These are phyloP conservation scores for Halcyon malimbica DNA, from an alignment of 2,113 vertebrate species.

Conservation along the genomic window DNA sequence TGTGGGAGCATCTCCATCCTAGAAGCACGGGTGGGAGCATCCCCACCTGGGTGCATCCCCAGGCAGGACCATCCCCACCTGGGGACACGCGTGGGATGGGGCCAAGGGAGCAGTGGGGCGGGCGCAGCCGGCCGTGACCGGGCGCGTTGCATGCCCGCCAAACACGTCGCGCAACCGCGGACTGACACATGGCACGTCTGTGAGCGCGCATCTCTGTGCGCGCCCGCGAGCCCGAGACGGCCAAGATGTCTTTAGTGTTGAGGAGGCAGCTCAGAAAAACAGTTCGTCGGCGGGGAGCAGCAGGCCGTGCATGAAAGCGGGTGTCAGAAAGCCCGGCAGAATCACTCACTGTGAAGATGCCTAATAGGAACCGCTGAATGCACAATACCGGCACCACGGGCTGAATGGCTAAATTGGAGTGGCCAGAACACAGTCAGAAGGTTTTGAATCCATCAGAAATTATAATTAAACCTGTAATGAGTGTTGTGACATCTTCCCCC, in stretches of 20 bases:
- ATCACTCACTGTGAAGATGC: slow-evolving; percentile 73
- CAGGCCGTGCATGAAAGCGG: slow-evolving; percentile 79
- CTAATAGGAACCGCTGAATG: slow-evolving; percentile 75
- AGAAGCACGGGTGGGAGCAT: background rate
- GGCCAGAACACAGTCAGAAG: slow-evolving; percentile 54
- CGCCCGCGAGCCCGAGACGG: slow-evolving; percentile 31
- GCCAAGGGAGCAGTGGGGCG: too few species aligned
- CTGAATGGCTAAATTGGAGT: slow-evolving; percentile 65
- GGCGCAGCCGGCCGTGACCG: too few species aligned
- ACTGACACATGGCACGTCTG: too few species aligned
- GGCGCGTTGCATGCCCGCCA: too few species aligned
- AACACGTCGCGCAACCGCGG: too few species aligned
- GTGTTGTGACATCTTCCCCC: slow-evolving; percentile 17
- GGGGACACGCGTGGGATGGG: too few species aligned
- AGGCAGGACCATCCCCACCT: too few species aligned
- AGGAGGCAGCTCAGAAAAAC: slow-evolving; percentile 51
- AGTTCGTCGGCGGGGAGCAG: slow-evolving; percentile 39
- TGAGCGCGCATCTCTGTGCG: too few species aligned
- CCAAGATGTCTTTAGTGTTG: slow-evolving; percentile 77
- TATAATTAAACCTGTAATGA: slow-evolving; percentile 59
- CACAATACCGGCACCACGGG: slow-evolving; percentile 64
- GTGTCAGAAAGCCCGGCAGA: slow-evolving; percentile 74
- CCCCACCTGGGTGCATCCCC: background rate
- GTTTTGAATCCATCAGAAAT: slow-evolving; percentile 67
- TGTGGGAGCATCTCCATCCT: background rate